Evolutionary conservation across 2,113 vertebrate genomes (phyloP).

Genomic region (Microcebus lehilahytsara): DNA sequence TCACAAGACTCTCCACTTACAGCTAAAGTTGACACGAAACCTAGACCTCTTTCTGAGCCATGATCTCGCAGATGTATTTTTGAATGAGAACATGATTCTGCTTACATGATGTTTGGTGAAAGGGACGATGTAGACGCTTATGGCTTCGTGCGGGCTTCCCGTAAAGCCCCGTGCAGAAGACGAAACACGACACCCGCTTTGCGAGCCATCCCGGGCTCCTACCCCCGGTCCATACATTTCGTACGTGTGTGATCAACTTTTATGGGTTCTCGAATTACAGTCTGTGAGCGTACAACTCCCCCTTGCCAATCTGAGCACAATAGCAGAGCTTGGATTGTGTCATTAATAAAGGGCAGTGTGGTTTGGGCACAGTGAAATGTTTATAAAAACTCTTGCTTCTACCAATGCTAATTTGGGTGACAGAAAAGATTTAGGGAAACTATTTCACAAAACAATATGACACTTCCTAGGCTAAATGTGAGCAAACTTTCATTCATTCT

Average conservation of each 20-base stretch:
- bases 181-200: conserved; percentile 80
- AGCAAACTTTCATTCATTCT: neutral
- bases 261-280: conserved; percentile 77
- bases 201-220: conserved; percentile 77
- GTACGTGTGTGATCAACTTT: conserved; percentile 82
- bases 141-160: conserved; percentile 66
- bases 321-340: conserved; percentile 65
- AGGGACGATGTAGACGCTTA: conserved; percentile 51
- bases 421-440: neutral
- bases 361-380: conserved; percentile 11
- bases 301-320: conserved; percentile 68
- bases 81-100: conserved; percentile 57
- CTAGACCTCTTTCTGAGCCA: neutral
- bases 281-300: conserved; percentile 68
- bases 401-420: neutral
- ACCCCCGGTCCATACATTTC: conserved; percentile 73
- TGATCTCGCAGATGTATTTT: conserved; percentile 44
- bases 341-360: conserved; percentile 72
- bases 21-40: conserved; percentile 24
- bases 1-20: conserved; percentile 37
- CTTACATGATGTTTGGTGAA: conserved; percentile 60
- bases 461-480: neutral
- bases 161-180: conserved; percentile 65
- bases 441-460: neutral
- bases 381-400: conserved; percentile 44